Evolutionary conservation across 2,888 invertebrate species (phyloP), one percentile per base, ranked within the genome.

Genomic region (Stratiomys singularior): DNA sequence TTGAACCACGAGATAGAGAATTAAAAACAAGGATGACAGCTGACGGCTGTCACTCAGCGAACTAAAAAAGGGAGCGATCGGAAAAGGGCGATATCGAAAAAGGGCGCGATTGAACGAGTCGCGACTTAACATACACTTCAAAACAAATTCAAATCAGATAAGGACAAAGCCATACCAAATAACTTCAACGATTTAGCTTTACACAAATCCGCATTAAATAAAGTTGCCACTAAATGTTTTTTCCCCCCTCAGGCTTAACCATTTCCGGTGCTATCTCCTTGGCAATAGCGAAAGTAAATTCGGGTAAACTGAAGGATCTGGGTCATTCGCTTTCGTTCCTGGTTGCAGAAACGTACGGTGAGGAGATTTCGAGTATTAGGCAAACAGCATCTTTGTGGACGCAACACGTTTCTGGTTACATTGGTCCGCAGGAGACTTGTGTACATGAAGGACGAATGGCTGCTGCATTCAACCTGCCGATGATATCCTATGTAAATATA

Each of bases 361-460:
- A 95, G 84, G 97, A 97, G 87, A 92, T 93, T 82, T 91, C 92
- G 77, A 97, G 97, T 84, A 96, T 97, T 81, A 89, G 92, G 76
- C 92, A 91, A 88, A 96, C 96, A 30, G 96, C 96, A 0, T 89
- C 93, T 18, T 87, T 96, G 58, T 95, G 96, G 94, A 93, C 92
- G 69, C 89, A 90, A 81, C 94, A 96, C 83, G 92, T 97, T 76
- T 93, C 94, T 1, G 97, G 92, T 46, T 96, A 95, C 85, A 94
- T 98, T 82, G 97, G 97, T 0, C 95, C 95, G 0, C 94, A 95
- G 84, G 87, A 87, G 81, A 87, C 96, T 0, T 96, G 97, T 86
- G 92, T 95, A 23, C 96, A 97, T 86, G 97, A 98, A 87, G 97
- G 95, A 0, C 91, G 94, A 81, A 94, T 98, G 92, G 97, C 97